Evolutionary conservation across 2,797 vertebrate genomes (phyloP).

Genomic region (Tarsius wallacei): DNA sequence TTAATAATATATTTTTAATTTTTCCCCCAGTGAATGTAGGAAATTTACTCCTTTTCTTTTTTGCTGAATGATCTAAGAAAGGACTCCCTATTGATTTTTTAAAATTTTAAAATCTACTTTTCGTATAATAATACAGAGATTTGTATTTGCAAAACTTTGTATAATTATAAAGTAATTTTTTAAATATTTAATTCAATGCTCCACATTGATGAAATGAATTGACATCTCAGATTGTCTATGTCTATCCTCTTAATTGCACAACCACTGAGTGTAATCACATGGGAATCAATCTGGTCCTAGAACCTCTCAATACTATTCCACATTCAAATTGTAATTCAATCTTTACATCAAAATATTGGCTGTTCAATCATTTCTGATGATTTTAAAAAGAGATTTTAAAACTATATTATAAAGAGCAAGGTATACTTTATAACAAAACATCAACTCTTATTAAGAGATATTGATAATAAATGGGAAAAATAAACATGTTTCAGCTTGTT

Average conservation of each 20-base stretch:
- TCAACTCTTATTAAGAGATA: background rate
- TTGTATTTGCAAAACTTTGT: background rate
- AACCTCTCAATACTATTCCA: background rate
- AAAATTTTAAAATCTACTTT: no score
- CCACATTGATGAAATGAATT: background rate
- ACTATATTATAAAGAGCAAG: background rate
- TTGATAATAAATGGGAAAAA: background rate
- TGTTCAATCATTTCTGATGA: background rate
- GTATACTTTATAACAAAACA: background rate
- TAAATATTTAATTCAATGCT: background rate
- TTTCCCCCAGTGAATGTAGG: background rate
- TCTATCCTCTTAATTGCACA: background rate
- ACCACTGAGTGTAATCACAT: background rate
- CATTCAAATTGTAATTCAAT: background rate
- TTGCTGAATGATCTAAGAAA: no score
- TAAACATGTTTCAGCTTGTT: conserved; percentile 6
- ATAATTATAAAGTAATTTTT: background rate
- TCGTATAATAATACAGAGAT: no score
- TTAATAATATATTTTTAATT: background rate
- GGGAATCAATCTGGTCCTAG: background rate
- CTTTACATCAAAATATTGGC: background rate
- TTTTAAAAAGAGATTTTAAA: background rate
- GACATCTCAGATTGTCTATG: background rate
- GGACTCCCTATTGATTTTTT: background rate
- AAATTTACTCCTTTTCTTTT: background rate